Evolutionary conservation across 2,888 invertebrate species (phyloP).

Genomic region (Pyralis farinalis): DNA sequence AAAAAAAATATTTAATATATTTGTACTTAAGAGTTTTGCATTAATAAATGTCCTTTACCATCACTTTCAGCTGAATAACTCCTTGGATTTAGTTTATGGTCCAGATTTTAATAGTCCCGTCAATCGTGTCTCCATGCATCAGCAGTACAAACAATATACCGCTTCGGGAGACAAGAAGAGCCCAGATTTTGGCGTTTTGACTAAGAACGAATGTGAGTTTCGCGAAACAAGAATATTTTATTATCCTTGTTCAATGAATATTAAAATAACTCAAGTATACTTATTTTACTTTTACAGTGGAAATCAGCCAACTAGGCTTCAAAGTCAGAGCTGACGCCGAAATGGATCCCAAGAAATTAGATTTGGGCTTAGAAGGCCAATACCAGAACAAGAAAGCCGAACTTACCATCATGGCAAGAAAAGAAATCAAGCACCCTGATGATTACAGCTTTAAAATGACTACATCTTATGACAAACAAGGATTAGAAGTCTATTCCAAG

Average conservation of each 20-base stretch:
- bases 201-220: constrained; percentile 71
- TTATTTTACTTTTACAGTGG: constrained; percentile 56
- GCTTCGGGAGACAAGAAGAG: constrained; percentile 25
- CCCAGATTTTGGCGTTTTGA: constrained; percentile 70
- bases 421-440: constrained; percentile 59
- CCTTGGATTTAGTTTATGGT: constrained; percentile 82
- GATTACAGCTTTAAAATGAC: constrained; percentile 62
- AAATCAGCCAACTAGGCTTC: constrained; percentile 75
- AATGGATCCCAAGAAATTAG: constrained; percentile 76
- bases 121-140: constrained; percentile 46
- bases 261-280: too few species aligned
- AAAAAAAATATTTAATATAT: constrained; percentile 1
- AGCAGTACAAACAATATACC: constrained; percentile 19
- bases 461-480: constrained; percentile 45
- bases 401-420: constrained; percentile 79
- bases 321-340: constrained; percentile 79
- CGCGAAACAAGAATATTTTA: background rate
- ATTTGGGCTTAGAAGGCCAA: constrained; percentile 77
- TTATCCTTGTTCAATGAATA: too few species aligned
- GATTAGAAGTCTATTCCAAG: constrained; percentile 74
- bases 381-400: constrained; percentile 83
- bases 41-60: too few species aligned
- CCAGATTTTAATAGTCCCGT: constrained; percentile 81
- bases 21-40: too few species aligned
- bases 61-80: constrained; percentile 62